phyloP scores from a whole-genome alignment of 2,797 vertebrate genomes.

The Malacoraja senta region DNA sequence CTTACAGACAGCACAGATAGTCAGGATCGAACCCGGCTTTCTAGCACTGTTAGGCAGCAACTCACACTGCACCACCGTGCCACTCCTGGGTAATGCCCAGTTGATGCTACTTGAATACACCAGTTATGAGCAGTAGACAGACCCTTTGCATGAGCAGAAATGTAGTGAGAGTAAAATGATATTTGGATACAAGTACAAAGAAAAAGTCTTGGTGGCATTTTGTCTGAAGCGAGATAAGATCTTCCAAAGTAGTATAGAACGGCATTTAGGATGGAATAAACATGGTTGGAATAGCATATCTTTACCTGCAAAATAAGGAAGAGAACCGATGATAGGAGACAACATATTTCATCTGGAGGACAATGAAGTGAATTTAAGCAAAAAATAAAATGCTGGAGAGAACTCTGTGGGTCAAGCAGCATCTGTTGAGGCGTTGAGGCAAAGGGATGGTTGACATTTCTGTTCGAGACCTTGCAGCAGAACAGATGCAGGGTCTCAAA shows the following conservation, averaged over 20 bases:
- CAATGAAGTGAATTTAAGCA: not conserved
- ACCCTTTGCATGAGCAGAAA: not conserved
- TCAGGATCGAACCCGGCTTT: no score
- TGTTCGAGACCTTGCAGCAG: no score
- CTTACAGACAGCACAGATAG: no score
- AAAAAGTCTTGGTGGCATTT: not conserved
- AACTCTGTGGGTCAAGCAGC: no score
- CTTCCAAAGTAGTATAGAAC: not conserved
- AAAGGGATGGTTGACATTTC: no score
- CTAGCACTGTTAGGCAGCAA: no score
- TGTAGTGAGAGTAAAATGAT: not conserved
- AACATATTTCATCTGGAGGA: not conserved
- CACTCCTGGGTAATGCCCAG: no score
- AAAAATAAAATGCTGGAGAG: no score
- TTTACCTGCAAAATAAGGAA: not conserved
- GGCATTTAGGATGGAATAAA: not conserved
- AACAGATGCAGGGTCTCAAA: no score
- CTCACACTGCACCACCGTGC: no score
- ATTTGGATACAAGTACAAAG: not conserved
- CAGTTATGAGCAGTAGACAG: not conserved
- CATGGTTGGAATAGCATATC: not conserved
- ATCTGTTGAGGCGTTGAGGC: no score
- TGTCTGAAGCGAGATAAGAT: not conserved
- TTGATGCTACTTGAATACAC: not conserved
- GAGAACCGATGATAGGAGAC: not conserved